These are phyloP conservation scores for Aphaenogaster ashmeadi DNA, from an alignment of 1,140 invertebrate genomes.

Conservation along the genomic window DNA sequence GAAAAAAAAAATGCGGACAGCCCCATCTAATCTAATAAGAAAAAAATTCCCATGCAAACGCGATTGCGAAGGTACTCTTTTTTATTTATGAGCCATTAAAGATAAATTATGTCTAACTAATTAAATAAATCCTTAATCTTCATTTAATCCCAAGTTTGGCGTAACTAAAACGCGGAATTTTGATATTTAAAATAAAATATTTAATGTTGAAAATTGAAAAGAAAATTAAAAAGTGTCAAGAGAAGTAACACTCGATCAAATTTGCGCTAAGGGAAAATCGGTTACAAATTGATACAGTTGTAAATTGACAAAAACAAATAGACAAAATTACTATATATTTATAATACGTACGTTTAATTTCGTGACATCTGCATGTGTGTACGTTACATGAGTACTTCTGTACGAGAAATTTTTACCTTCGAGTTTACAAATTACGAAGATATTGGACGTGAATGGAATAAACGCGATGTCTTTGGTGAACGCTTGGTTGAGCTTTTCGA, in stretches of 20 bases:
- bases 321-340: neutral
- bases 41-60: neutral
- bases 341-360: neutral
- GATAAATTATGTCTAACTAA: neutral
- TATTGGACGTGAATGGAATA: constrained; percentile 40
- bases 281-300: neutral
- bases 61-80: neutral
- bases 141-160: neutral
- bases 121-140: neutral
- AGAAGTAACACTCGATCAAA: neutral
- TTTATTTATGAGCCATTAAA: neutral
- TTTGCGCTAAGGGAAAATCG: neutral
- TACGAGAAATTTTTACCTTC: neutral
- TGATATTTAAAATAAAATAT: neutral
- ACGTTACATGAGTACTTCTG: neutral
- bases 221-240: neutral
- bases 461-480: constrained; percentile 26
- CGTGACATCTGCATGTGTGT: neutral
- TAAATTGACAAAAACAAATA: neutral
- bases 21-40: neutral
- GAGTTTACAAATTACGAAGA: constrained; percentile 7
- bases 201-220: neutral
- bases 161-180: neutral
- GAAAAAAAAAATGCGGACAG: neutral
- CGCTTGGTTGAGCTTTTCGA: constrained; percentile 8